phyloP scores from a whole-genome alignment of 2,113 vertebrate species.

The Poecile atricapillus region DNA sequence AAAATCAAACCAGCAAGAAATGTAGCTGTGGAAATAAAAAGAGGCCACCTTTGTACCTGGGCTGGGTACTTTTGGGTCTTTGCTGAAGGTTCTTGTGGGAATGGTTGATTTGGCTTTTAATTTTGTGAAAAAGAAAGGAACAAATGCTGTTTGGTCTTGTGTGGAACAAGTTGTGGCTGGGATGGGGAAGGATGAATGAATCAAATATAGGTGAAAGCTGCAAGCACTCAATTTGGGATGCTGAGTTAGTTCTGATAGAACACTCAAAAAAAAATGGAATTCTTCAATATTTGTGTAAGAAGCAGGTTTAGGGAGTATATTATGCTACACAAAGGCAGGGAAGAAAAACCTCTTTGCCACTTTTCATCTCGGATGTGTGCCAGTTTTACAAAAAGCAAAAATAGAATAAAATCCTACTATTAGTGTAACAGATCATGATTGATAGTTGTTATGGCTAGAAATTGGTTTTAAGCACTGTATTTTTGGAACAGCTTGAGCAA shows the following conservation, averaged over 20 bases:
- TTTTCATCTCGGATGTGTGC: not conserved
- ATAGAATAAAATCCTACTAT: not conserved
- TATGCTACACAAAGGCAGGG: not conserved
- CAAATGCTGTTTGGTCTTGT: not conserved
- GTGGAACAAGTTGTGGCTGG: not conserved
- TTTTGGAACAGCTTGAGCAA: not conserved
- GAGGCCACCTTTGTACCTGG: not conserved
- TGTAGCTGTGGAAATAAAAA: not conserved
- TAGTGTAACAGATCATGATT: not conserved
- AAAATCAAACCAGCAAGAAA: not conserved
- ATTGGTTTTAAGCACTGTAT: not conserved
- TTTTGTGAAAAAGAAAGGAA: not conserved
- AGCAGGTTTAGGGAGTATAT: not conserved
- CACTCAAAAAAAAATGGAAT: not conserved
- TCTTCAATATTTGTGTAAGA: not conserved
- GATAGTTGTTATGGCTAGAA: not conserved
- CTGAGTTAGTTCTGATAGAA: not conserved
- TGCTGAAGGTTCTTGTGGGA: not conserved
- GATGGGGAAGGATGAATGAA: not conserved
- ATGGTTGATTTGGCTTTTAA: not conserved
- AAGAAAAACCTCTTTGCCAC: not conserved
- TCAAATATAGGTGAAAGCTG: not conserved
- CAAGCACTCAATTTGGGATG: not conserved
- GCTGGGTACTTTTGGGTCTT: not conserved
- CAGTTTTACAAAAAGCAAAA: not conserved